phyloP scores from a whole-genome alignment of 2,888 invertebrate species.

The Palloptera scutellata region DNA sequence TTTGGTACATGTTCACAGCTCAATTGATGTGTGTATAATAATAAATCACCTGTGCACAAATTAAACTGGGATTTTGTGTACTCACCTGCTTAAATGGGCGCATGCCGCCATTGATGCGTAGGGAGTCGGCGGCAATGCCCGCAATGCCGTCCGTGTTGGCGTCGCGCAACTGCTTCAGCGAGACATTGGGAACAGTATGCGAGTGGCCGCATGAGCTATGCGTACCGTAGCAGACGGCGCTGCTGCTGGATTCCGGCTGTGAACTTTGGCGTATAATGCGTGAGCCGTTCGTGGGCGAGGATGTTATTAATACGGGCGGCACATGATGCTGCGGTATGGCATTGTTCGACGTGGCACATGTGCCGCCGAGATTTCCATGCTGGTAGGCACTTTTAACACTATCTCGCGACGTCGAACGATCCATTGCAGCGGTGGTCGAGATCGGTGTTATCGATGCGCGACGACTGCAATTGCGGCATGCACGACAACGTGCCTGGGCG shows the following conservation, averaged over 20 bases:
- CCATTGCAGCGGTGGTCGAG: conserved; percentile 75
- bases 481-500: conserved; percentile 69
- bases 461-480: conserved; percentile 76
- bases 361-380: conserved; percentile 64
- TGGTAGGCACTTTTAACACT: conserved; percentile 76
- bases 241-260: conserved; percentile 63
- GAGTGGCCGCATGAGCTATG: conserved; percentile 71
- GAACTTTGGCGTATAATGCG: conserved; percentile 80
- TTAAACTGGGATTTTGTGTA: background rate
- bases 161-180: conserved; percentile 81
- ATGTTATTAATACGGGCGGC: conserved; percentile 78
- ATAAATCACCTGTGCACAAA: background rate
- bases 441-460: conserved; percentile 83
- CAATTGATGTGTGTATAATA: conserved; percentile 5
- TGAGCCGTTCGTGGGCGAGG: conserved; percentile 71
- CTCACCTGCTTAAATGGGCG: conserved; percentile 92
- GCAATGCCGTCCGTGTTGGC: conserved; percentile 88
- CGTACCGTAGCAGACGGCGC: conserved; percentile 67
- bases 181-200: conserved; percentile 79
- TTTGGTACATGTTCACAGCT: background rate
- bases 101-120: conserved; percentile 96
- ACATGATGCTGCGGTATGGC: conserved; percentile 57
- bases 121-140: conserved; percentile 94
- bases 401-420: conserved; percentile 85
- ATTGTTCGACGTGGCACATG: conserved; percentile 47